A percentile compares a stretch with the other conserved stretches of the same genome.
Conservation (phyloP, 2,113 vertebrate genomes). For the Mormoops blainvillei region DNA sequence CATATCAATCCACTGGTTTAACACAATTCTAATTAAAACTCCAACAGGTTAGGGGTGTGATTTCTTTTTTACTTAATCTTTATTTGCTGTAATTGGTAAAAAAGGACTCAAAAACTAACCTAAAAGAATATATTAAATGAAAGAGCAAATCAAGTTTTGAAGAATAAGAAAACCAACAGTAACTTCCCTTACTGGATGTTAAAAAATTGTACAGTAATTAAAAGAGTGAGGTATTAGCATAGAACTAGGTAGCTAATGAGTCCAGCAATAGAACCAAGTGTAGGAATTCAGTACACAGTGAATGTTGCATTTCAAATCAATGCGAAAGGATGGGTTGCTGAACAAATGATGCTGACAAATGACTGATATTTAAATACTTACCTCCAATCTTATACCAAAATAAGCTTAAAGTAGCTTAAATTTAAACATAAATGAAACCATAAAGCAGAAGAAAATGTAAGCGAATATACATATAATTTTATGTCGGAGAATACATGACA, state of each 20-base stretch:
- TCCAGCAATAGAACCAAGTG: neutral
- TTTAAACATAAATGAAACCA: neutral
- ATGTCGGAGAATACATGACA: neutral
- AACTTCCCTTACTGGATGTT: neutral
- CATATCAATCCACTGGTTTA: neutral
- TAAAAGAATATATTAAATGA: neutral
- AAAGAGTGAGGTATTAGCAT: neutral
- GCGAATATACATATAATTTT: neutral
- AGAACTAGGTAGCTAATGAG: neutral
- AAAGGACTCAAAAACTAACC: neutral
- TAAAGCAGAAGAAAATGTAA: neutral
- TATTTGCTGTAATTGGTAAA: neutral
- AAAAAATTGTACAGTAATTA: neutral
- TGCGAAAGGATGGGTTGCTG: neutral
- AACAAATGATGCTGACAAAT: neutral
- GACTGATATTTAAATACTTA: neutral
- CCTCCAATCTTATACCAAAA: neutral
- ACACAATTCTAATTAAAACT: slow-evolving; percentile 15
- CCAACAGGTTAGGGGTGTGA: neutral
- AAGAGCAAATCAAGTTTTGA: neutral
- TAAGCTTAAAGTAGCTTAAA: neutral
- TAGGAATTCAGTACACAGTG: neutral
- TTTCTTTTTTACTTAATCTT: neutral
- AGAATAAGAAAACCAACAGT: neutral
- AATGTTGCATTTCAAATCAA: neutral